A percentile compares a stretch with the other conserved stretches of the same genome.
phyloP scores from a whole-genome alignment of 2,797 vertebrate species.

The Sebastolobus alascanus region DNA sequence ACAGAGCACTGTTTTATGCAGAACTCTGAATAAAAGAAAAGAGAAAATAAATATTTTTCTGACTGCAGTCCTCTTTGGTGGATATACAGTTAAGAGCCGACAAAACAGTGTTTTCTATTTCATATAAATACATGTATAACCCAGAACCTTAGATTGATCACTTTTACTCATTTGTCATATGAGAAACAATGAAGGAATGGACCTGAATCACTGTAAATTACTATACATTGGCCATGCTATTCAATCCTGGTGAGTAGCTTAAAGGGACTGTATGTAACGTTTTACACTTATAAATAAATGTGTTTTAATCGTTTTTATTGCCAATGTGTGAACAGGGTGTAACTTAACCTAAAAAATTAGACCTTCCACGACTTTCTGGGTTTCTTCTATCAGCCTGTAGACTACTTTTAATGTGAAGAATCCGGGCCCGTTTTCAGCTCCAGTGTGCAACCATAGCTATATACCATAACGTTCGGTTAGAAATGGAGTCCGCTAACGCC shows the following conservation, averaged over 20 bases:
- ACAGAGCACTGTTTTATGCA: background rate
- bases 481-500: too few species aligned
- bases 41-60: background rate
- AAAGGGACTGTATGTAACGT: background rate
- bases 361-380: too few species aligned
- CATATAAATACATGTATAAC: background rate
- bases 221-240: background rate
- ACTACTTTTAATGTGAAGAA: too few species aligned
- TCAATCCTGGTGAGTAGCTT: background rate
- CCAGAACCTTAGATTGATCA: background rate
- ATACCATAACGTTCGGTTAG: too few species aligned
- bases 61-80: background rate
- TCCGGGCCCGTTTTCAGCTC: too few species aligned
- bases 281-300: too few species aligned
- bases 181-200: background rate
- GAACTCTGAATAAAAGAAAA: conserved; percentile 7
- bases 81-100: background rate
- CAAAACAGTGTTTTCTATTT: background rate
- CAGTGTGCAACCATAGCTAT: too few species aligned
- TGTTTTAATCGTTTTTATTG: too few species aligned
- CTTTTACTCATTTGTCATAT: background rate
- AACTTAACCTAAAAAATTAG: too few species aligned
- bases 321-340: too few species aligned
- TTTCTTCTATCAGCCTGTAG: too few species aligned
- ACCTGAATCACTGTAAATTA: background rate